Evolutionary conservation across 2,797 vertebrate genomes (phyloP).

Genomic region (Gymnodraco acuticeps): DNA sequence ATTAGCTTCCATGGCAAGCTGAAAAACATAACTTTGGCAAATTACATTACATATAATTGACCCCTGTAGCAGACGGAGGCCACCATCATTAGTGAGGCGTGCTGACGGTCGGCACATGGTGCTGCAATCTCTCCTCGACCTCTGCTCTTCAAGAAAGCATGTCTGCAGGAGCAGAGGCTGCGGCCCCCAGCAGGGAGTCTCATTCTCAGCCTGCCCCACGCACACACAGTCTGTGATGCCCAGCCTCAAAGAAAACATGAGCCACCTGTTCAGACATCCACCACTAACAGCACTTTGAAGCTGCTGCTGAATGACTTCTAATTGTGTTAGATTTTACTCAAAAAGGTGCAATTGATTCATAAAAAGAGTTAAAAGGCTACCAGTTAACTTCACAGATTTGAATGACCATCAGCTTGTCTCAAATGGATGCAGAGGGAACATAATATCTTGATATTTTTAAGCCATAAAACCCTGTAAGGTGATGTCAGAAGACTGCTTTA

Average conservation of each 20-base stretch:
- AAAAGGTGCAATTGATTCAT: neutral
- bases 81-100: neutral
- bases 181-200: constrained; percentile 41
- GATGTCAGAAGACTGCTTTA: no score
- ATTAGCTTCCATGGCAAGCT: neutral
- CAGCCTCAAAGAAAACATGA: constrained; percentile 10
- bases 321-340: neutral
- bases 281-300: neutral
- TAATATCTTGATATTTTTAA: no score
- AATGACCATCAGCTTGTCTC: neutral
- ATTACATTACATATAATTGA: neutral
- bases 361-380: neutral
- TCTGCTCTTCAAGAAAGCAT: constrained; percentile 39
- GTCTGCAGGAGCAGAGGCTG: constrained; percentile 1
- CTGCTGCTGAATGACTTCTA: neutral
- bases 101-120: neutral
- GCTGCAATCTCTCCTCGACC: neutral
- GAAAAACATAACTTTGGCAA: neutral
- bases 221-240: neutral
- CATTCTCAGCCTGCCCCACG: constrained; percentile 3
- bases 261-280: constrained; percentile 17
- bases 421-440: neutral
- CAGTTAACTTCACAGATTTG: neutral
- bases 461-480: no score
- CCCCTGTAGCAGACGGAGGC: neutral